Conservation (phyloP, 2,888 invertebrate species). For the Trachelus stipa region DNA sequence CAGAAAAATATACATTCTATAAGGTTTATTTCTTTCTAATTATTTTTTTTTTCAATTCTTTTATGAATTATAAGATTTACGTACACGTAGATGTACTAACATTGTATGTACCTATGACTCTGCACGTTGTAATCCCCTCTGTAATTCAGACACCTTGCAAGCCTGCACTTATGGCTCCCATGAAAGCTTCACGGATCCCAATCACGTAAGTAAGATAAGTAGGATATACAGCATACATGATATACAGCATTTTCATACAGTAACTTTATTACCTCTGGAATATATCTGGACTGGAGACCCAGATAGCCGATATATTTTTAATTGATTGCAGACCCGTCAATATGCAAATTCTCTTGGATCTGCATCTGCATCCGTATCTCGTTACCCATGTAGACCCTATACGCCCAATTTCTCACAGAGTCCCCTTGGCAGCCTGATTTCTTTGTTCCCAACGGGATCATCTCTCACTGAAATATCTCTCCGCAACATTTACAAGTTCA, state of each 20-base stretch:
- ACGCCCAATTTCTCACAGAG: neutral
- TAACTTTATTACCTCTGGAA: neutral
- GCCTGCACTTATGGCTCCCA: neutral
- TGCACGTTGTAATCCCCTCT: neutral
- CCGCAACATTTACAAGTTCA: neutral
- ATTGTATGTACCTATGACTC: neutral
- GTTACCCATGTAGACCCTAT: neutral
- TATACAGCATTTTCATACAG: neutral
- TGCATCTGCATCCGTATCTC: neutral
- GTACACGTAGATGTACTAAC: neutral
- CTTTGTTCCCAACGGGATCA: neutral
- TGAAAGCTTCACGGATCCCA: neutral
- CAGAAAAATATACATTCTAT: neutral
- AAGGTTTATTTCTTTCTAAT: neutral
- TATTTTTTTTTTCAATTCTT: neutral
- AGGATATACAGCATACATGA: neutral
- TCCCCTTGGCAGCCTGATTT: neutral
- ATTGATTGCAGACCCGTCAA: neutral
- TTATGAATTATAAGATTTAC: neutral
- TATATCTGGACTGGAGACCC: neutral
- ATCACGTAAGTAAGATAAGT: neutral
- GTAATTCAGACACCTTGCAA: neutral
- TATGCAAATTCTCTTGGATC: neutral
- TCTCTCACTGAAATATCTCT: neutral
- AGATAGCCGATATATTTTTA: neutral